These are phyloP conservation scores for Sicus ferrugineus DNA, from an alignment of 2,888 invertebrate species.

Conservation along the genomic window DNA sequence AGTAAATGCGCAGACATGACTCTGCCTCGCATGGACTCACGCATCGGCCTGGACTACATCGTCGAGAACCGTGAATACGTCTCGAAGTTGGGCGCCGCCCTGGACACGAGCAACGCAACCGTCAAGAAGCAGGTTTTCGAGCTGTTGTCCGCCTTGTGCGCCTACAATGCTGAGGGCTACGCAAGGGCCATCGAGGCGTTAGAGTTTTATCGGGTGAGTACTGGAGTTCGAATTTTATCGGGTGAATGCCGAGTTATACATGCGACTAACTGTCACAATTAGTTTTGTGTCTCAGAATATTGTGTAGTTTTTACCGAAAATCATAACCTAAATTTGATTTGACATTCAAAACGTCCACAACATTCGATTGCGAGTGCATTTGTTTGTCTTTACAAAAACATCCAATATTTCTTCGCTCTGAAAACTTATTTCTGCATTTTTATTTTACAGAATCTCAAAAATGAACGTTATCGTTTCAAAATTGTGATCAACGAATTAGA, in stretches of 20 bases:
- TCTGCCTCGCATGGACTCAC: conserved; percentile 78
- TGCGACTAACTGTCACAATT: no score
- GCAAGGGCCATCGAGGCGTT: conserved; percentile 87
- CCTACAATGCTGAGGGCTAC: conserved; percentile 91
- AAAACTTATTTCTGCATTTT: no score
- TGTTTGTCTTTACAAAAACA: not conserved
- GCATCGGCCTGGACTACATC: conserved; percentile 92
- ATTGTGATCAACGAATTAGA: conserved; percentile 89
- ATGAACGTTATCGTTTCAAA: conserved; percentile 87
- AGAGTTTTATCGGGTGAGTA: conserved; percentile 89
- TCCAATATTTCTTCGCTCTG: not conserved
- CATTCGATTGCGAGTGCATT: not conserved
- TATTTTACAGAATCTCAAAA: conserved; percentile 76
- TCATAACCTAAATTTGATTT: no score
- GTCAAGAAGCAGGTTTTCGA: conserved; percentile 98
- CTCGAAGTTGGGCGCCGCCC: conserved; percentile 88
- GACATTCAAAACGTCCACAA: not conserved
- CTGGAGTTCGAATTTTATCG: no score
- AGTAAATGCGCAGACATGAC: conserved; percentile 41
- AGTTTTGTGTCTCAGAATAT: no score
- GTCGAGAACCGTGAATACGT: conserved; percentile 93
- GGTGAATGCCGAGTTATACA: no score
- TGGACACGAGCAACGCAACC: conserved; percentile 87
- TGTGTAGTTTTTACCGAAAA: no score
- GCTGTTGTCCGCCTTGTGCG: conserved; percentile 91